phyloP scores from a whole-genome alignment of 2,888 invertebrate species.

The Operophtera brumata region DNA sequence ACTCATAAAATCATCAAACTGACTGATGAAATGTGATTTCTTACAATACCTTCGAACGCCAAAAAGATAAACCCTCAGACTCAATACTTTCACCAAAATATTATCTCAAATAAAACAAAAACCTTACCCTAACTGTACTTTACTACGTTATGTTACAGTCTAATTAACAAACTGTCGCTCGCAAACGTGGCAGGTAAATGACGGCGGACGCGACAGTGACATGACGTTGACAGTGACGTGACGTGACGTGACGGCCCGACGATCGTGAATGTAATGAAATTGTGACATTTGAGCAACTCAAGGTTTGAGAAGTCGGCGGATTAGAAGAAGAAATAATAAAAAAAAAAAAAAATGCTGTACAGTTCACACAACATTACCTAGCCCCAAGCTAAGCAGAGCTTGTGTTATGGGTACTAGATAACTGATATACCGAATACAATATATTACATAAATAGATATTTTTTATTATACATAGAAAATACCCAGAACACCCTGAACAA shows the following conservation, averaged over 20 bases:
- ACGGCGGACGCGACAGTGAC: slow-evolving; percentile 49
- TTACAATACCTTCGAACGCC: too few relatives aligned
- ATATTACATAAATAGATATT: too few relatives aligned
- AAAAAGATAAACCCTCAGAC: not conserved
- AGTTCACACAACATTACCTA: too few relatives aligned
- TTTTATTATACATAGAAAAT: too few relatives aligned
- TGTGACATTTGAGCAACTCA: slow-evolving; percentile 56
- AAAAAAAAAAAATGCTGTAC: too few relatives aligned
- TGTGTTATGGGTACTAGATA: too few relatives aligned
- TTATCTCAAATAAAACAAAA: slow-evolving; percentile 13
- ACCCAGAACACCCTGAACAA: too few relatives aligned
- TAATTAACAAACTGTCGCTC: slow-evolving; percentile 74
- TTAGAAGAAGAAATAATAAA: not conserved
- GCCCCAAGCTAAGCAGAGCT: too few relatives aligned
- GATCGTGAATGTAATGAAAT: slow-evolving; percentile 71
- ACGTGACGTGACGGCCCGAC: slow-evolving; percentile 46
- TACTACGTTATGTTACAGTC: slow-evolving; percentile 58
- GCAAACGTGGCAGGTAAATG: slow-evolving; percentile 64
- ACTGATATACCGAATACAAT: too few relatives aligned
- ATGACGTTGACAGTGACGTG: slow-evolving; percentile 44
- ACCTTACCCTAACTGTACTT: slow-evolving; percentile 18
- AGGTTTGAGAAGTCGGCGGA: slow-evolving; percentile 30
- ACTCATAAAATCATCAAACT: too few relatives aligned
- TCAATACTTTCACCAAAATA: slow-evolving; percentile 3
- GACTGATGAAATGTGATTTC: too few relatives aligned